Percentiles rank a stretch among this genome's conserved stretches.
Evolutionary conservation across 1,140 invertebrate species (phyloP).

Genomic region (Hermetia illucens): DNA sequence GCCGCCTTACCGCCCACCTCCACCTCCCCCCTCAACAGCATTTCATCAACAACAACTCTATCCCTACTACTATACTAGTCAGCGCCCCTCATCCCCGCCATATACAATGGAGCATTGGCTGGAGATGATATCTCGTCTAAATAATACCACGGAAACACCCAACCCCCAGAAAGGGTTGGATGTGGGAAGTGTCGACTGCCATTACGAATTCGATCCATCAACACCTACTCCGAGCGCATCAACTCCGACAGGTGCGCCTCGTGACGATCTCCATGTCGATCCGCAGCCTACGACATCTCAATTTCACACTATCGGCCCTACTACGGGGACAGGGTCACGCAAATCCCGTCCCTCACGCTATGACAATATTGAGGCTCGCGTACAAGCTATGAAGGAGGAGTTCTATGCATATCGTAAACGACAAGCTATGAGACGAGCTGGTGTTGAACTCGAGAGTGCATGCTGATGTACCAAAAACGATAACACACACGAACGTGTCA

Average conservation of each 20-base stretch:
- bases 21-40: slow-evolving; percentile 31
- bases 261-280: slow-evolving; percentile 33
- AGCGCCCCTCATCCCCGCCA: slow-evolving; percentile 36
- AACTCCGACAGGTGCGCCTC: slow-evolving; percentile 39
- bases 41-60: slow-evolving; percentile 12
- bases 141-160: slow-evolving; percentile 36
- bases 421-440: slow-evolving; percentile 49
- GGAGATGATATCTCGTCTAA: slow-evolving; percentile 36
- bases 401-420: slow-evolving; percentile 83
- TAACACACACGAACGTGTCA: no score
- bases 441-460: slow-evolving; percentile 58
- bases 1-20: slow-evolving; percentile 54
- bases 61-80: slow-evolving; percentile 15
- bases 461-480: slow-evolving; percentile 43
- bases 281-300: slow-evolving; percentile 4
- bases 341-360: slow-evolving; percentile 45
- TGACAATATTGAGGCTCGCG: slow-evolving; percentile 76
- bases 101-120: slow-evolving; percentile 45
- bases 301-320: no score
- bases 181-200: slow-evolving; percentile 79
- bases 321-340: no score
- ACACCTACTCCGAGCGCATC: slow-evolving; percentile 49
- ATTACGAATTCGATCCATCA: slow-evolving; percentile 87
- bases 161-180: slow-evolving; percentile 43
- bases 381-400: slow-evolving; percentile 89